phyloP scores from a whole-genome alignment of 1,140 invertebrate species.

The Pogonus chalceus region DNA sequence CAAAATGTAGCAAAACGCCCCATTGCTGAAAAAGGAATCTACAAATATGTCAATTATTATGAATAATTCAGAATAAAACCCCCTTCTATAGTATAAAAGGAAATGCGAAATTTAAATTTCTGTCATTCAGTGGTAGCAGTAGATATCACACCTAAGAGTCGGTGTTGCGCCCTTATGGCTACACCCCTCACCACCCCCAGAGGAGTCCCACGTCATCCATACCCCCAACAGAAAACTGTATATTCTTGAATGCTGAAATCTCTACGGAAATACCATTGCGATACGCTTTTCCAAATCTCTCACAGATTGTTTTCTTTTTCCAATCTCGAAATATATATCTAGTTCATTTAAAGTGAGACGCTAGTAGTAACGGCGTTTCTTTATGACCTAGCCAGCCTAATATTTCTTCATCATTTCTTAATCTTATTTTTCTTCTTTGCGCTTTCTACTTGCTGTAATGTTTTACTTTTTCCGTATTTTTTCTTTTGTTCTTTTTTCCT shows the following conservation, averaged over 20 bases:
- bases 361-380: slow-evolving; percentile 14
- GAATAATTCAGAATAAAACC: slow-evolving; percentile 1
- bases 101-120: slow-evolving; percentile 5
- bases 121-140: no score
- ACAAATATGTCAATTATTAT: slow-evolving; percentile 4
- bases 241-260: no score
- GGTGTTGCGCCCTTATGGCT: no score
- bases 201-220: no score
- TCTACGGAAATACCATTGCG: neutral
- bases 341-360: slow-evolving; percentile 14
- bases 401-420: slow-evolving; percentile 25
- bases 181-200: no score
- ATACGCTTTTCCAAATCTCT: neutral
- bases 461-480: no score
- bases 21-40: neutral
- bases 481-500: no score
- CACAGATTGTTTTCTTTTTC: slow-evolving; percentile 17
- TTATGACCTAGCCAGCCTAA: slow-evolving; percentile 16
- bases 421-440: no score
- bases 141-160: neutral
- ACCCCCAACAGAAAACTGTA: no score
- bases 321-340: slow-evolving; percentile 19
- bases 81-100: neutral
- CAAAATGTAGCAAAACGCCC: no score
- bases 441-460: no score